Conservation (phyloP, 2,888 invertebrate species). For the Bursaphelenchus okinawaensis region DNA sequence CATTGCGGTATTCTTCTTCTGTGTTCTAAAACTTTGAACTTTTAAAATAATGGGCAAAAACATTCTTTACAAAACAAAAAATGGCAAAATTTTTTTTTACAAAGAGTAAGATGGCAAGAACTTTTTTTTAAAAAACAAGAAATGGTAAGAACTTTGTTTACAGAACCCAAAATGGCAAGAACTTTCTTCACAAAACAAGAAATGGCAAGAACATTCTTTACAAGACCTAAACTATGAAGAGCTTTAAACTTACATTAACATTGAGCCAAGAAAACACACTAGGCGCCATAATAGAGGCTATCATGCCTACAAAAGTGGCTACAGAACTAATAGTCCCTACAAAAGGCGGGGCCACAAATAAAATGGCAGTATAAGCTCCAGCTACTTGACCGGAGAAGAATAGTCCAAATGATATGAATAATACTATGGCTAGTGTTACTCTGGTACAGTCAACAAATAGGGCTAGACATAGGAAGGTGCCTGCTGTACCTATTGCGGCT, state of each 20-base stretch:
- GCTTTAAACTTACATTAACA: neutral
- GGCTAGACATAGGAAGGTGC: conserved; percentile 28
- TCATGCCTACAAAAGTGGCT: conserved; percentile 37
- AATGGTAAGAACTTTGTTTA: too few relatives aligned
- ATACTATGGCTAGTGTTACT: conserved; percentile 27
- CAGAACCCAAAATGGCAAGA: too few relatives aligned
- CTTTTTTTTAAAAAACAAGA: too few relatives aligned
- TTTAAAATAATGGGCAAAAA: too few relatives aligned
- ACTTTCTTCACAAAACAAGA: too few relatives aligned
- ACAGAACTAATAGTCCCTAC: conserved; percentile 42
- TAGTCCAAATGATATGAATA: conserved; percentile 33
- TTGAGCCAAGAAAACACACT: neutral
- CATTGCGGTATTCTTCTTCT: conserved; percentile 16
- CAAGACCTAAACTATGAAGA: conserved; percentile 5
- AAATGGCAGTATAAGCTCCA: conserved; percentile 40
- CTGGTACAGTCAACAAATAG: conserved; percentile 39
- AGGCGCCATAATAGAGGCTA: conserved; percentile 34
- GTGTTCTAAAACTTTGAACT: conserved; percentile 30
- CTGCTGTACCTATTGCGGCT: conserved; percentile 19
- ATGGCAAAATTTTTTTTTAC: too few relatives aligned
- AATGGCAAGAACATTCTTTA: too few relatives aligned
- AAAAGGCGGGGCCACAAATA: conserved; percentile 42
- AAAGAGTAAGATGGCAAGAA: too few relatives aligned
- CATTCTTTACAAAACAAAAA: too few relatives aligned
- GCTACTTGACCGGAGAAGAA: conserved; percentile 18